Evolutionary conservation across 2,113 vertebrate species (phyloP), one percentile per base, ranked within the genome.

Genomic region (Mobula birostris): DNA sequence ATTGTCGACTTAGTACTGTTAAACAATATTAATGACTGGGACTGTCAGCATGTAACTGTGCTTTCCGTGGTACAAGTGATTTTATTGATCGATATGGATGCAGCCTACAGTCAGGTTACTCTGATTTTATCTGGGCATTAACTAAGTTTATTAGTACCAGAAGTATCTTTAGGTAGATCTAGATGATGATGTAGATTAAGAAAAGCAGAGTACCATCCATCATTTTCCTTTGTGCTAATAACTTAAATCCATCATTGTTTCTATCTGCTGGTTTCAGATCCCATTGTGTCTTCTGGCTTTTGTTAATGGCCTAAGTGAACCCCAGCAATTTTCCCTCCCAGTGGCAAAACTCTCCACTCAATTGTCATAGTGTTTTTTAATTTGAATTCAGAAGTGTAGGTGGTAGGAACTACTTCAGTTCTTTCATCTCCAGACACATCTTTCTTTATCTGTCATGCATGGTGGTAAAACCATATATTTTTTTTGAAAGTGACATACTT

Each of bases 161-260:
- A 93, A 96, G 95, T 99, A 99, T 99, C 98, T 98, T 98, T 99
- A 99, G 99, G 98, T 99, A 98, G 97, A 99, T 99, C 98, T 98
- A 98, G 98, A 99, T 99, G 98, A 99, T 99, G 98, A 99, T 98
- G 98, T 98, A 98, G 98, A 99, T 99, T 98, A 98, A 97, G 97
- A 97, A 97, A 96, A 98, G 97, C 98, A 97, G 97, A 95, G 96
- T 95, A 94, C 97, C 98, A 99, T 99, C 98, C 98, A 98, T 99
- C 98, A 99, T 98, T 96, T 97, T 98, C 97, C 98, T 98, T 99
- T 98, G 97, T 94, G 98, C 98, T 99, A 99, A 99, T 99, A 99
- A 99, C 98, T 99, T 97, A 98, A 98, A 99, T 99, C 99, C 98
- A 99, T 99, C 98, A 99, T 97, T 98, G 98, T 97, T 98, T 96